These are phyloP conservation scores for Urocynchramus pylzowi DNA, from an alignment of 2,113 vertebrate genomes.

Conservation along the genomic window DNA sequence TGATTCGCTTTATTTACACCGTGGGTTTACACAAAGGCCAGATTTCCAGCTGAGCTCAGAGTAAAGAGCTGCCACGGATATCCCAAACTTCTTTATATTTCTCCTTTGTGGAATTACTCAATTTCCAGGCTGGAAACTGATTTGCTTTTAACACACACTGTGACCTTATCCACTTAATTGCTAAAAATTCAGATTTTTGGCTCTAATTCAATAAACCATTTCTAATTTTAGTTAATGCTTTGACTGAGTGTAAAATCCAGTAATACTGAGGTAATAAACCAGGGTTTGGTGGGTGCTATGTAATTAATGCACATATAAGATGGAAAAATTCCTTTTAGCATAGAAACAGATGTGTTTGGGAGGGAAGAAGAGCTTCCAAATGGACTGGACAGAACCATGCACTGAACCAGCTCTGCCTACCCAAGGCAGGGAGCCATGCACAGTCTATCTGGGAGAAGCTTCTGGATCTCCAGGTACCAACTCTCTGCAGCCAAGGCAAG, in stretches of 20 bases:
- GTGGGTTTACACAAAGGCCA: not conserved
- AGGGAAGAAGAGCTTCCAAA: not conserved
- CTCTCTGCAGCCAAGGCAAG: not conserved
- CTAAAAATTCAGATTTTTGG: not conserved
- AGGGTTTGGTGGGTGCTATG: not conserved
- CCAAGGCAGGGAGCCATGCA: not conserved
- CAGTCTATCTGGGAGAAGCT: not conserved
- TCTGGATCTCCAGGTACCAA: not conserved
- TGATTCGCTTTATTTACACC: not conserved
- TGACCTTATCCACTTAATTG: not conserved
- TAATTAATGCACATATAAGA: not conserved
- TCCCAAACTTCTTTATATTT: not conserved
- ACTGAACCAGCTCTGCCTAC: not conserved
- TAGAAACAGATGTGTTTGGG: not conserved
- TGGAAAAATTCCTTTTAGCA: not conserved
- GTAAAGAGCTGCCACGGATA: not conserved
- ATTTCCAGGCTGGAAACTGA: not conserved
- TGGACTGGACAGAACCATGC: not conserved
- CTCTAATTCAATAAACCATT: not conserved
- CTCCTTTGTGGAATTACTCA: not conserved
- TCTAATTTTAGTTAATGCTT: not conserved
- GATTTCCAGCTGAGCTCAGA: not conserved
- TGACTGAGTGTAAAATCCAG: not conserved
- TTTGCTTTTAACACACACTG: not conserved
- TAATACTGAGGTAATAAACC: not conserved